These are phyloP conservation scores for Julus scandinavius DNA, from an alignment of 2,888 invertebrate genomes.

Conservation along the genomic window DNA sequence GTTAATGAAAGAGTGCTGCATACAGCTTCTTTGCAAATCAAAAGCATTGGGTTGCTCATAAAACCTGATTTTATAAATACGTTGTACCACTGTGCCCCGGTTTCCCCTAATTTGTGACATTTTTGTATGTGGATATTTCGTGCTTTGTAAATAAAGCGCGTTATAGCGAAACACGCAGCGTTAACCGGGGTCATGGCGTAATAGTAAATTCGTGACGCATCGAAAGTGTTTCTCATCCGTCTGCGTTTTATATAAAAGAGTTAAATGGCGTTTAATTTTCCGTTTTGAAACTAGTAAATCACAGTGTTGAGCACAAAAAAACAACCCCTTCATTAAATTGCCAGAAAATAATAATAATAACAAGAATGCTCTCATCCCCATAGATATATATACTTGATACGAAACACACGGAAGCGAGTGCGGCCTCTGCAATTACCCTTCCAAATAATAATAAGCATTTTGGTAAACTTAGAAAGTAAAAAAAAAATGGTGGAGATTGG, in stretches of 20 bases:
- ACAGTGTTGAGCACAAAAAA: neutral
- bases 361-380: neutral
- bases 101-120: too few species aligned
- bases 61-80: too few species aligned
- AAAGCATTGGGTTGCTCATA: too few species aligned
- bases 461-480: neutral
- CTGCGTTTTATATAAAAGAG: neutral
- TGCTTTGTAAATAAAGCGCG: too few species aligned
- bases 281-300: conserved; percentile 5
- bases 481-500: neutral
- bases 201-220: neutral
- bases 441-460: conserved; percentile 21
- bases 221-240: neutral
- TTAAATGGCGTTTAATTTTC: conserved; percentile 42
- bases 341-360: conserved; percentile 30
- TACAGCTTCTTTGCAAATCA: too few species aligned
- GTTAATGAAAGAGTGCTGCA: too few species aligned
- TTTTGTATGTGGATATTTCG: too few species aligned
- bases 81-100: too few species aligned
- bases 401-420: conserved; percentile 15
- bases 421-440: conserved; percentile 21
- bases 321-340: conserved; percentile 9
- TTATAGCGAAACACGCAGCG: neutral
- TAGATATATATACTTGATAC: too few species aligned
- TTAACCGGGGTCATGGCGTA: too few species aligned